Conservation (phyloP, 2,113 vertebrate species). For the Hyperoodon ampullatus region DNA sequence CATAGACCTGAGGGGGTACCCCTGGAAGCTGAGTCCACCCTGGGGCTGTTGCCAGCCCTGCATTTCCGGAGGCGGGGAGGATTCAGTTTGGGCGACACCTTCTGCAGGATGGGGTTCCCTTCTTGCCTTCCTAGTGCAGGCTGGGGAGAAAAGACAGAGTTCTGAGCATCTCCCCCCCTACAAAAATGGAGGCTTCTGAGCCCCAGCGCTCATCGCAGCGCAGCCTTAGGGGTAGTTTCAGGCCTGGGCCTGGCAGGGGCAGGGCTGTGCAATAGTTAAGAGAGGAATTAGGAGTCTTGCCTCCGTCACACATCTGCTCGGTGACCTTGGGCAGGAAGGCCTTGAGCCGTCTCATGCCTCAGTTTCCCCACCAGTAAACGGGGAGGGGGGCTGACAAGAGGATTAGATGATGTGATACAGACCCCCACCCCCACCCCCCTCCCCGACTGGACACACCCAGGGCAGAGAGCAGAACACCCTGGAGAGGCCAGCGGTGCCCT, state of each 20-base stretch:
- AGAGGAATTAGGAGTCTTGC: not conserved
- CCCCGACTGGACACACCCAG: fast-evolving
- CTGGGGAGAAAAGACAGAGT: not conserved
- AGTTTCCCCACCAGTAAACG: not conserved
- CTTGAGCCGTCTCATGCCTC: not conserved
- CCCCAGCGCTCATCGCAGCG: not conserved
- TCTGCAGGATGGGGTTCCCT: not conserved
- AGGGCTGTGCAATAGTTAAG: not conserved
- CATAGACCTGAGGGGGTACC: not conserved
- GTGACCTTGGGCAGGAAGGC: slow-evolving; percentile 52
- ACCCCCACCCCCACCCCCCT: not conserved
- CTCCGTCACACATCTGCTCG: not conserved
- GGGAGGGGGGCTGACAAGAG: not conserved
- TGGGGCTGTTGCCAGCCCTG: not conserved
- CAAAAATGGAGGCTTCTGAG: not conserved
- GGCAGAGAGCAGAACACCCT: not conserved
- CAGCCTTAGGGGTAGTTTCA: not conserved
- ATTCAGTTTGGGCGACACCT: not conserved
- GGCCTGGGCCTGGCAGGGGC: not conserved
- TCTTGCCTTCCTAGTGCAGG: not conserved
- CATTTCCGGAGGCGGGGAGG: not conserved
- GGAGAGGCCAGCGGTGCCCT: not conserved
- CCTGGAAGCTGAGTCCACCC: not conserved
- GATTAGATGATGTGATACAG: fast-evolving
- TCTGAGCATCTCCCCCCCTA: not conserved